Evolutionary conservation across 2,888 invertebrate species (phyloP).

Genomic region (Eutolmus rufibarbis): DNA sequence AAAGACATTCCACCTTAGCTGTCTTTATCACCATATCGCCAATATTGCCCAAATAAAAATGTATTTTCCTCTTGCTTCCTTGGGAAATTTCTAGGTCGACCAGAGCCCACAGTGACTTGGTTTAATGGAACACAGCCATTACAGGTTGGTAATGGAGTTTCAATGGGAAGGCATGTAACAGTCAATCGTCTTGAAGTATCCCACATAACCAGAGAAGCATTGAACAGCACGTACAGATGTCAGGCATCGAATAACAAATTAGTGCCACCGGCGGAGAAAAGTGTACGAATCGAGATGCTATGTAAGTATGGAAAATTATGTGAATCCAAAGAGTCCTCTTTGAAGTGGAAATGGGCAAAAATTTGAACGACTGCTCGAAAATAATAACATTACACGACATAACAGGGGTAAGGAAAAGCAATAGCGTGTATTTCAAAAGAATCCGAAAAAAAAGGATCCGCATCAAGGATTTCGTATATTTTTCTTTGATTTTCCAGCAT

Average conservation of each 20-base stretch:
- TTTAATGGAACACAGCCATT: constrained; percentile 76
- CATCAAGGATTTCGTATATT: neutral
- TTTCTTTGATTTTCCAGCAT: neutral
- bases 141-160: constrained; percentile 74
- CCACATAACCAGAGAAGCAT: constrained; percentile 75
- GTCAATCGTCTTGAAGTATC: constrained; percentile 81
- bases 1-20: neutral
- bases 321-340: neutral
- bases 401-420: neutral
- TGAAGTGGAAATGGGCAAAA: neutral
- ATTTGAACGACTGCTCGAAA: neutral
- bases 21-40: neutral
- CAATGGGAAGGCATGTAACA: constrained; percentile 76
- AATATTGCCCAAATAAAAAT: neutral
- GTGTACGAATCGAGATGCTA: constrained; percentile 82
- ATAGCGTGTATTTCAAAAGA: neutral
- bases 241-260: constrained; percentile 87
- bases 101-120: constrained; percentile 86
- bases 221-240: constrained; percentile 87
- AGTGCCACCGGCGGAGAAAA: constrained; percentile 82
- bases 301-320: constrained; percentile 68
- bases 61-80: neutral
- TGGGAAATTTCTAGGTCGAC: constrained; percentile 70
- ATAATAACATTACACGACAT: neutral
- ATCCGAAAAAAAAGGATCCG: neutral